Evolutionary conservation across 2,797 vertebrate genomes (phyloP).

Genomic region (Balearica regulorum): DNA sequence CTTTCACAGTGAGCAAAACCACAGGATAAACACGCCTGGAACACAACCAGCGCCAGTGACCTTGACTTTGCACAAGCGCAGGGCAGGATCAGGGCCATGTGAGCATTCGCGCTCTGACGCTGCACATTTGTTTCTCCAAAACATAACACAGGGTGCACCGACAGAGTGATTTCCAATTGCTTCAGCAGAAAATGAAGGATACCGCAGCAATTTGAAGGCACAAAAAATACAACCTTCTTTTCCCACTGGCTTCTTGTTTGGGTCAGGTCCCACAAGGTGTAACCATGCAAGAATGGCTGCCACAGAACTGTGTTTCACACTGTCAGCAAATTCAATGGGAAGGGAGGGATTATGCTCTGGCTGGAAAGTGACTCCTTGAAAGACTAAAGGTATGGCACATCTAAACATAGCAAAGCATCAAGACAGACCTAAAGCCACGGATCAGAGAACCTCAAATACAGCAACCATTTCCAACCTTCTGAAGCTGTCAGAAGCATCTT

Average conservation of each 20-base stretch:
- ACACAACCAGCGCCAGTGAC: neutral
- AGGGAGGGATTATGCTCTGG: neutral
- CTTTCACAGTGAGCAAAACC: fast-evolving
- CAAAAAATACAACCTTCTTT: neutral
- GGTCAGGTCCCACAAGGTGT: neutral
- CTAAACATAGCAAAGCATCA: neutral
- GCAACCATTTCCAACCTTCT: fast-evolving
- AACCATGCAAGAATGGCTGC: neutral
- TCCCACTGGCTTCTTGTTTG: neutral
- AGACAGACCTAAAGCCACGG: neutral
- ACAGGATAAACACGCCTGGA: neutral
- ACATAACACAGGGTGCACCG: fast-evolving
- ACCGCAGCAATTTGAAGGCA: neutral
- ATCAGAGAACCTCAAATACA: neutral
- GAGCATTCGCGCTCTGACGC: neutral
- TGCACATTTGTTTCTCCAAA: neutral
- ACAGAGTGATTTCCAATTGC: neutral
- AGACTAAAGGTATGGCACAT: neutral
- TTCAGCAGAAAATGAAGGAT: neutral
- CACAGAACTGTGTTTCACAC: neutral
- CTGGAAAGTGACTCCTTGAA: neutral
- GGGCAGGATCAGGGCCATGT: neutral
- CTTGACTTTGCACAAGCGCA: neutral
- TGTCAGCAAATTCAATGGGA: neutral
- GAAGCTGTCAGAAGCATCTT: neutral